Percentiles rank a stretch among this genome's conserved stretches.
Conservation (phyloP, 23 tunicate genomes). For the Diplosoma virens region DNA sequence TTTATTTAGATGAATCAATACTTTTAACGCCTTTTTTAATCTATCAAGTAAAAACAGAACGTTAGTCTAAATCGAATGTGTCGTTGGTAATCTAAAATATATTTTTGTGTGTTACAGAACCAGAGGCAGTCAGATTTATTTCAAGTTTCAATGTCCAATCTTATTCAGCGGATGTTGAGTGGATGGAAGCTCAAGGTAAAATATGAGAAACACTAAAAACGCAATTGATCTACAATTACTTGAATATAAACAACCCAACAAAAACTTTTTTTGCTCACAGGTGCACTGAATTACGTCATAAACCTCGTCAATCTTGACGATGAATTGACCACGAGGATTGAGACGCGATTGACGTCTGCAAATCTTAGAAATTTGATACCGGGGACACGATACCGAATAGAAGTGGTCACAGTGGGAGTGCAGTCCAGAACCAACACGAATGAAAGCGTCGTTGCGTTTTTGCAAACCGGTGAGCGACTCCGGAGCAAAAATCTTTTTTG, state of each 20-base stretch:
- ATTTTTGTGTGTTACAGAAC: background rate
- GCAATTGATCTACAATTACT: background rate
- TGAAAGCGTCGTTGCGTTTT: background rate
- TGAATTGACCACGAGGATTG: background rate
- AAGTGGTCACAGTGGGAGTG: conserved; percentile 41
- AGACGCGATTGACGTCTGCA: background rate
- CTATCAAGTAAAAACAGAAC: no score
- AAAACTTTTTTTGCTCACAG: background rate
- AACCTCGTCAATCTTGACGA: background rate
- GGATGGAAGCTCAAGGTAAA: conserved; percentile 12
- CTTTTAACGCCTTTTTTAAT: no score
- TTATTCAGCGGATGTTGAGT: background rate
- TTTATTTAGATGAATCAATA: no score
- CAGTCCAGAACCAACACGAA: conserved; percentile 2
- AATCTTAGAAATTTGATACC: conserved; percentile 36
- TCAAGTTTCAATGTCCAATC: background rate
- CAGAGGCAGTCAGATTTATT: background rate
- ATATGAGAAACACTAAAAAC: background rate
- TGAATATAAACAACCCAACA: background rate
- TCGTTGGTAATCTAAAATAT: background rate
- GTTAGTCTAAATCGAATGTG: background rate
- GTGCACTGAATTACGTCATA: background rate
- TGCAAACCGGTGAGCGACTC: conserved; percentile 58
- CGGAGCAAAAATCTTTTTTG: no score
- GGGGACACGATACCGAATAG: conserved; percentile 38